A percentile compares a stretch with the other conserved stretches of the same genome.
phyloP scores from a whole-genome alignment of 2,888 invertebrate species.

The Chymomyza procnemis region DNA sequence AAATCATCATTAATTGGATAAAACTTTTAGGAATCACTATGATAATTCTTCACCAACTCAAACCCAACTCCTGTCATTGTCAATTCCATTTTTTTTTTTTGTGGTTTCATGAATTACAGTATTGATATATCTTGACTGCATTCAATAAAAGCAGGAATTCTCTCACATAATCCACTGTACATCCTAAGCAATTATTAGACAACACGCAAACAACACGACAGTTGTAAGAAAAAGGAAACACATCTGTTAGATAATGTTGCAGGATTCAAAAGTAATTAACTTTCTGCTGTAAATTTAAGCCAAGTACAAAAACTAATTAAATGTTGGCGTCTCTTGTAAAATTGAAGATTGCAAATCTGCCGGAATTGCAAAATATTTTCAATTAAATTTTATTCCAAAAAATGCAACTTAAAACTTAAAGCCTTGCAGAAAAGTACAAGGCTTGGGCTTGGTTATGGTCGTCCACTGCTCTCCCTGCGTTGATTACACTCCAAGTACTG shows the following conservation, averaged over 20 bases:
- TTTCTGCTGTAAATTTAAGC: neutral
- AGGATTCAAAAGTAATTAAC: neutral
- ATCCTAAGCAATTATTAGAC: neutral
- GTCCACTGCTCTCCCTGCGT: slow-evolving; percentile 1
- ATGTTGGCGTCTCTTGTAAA: neutral
- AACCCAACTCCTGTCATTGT: too few relatives aligned
- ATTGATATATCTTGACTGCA: too few relatives aligned
- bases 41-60: too few relatives aligned
- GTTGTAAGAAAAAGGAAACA: neutral
- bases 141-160: too few relatives aligned
- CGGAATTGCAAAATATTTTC: too few relatives aligned
- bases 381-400: too few relatives aligned
- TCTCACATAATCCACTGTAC: too few relatives aligned
- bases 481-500: slow-evolving; percentile 25
- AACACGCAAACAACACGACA: neutral
- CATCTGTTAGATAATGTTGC: neutral
- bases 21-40: too few relatives aligned
- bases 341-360: neutral
- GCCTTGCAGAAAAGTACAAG: slow-evolving; percentile 29
- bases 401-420: neutral
- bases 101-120: too few relatives aligned
- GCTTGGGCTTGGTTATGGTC: neutral
- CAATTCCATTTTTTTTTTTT: too few relatives aligned
- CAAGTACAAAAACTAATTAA: neutral
- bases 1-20: too few relatives aligned